phyloP scores from a whole-genome alignment of 2,888 invertebrate species.

The Cantharis rustica region DNA sequence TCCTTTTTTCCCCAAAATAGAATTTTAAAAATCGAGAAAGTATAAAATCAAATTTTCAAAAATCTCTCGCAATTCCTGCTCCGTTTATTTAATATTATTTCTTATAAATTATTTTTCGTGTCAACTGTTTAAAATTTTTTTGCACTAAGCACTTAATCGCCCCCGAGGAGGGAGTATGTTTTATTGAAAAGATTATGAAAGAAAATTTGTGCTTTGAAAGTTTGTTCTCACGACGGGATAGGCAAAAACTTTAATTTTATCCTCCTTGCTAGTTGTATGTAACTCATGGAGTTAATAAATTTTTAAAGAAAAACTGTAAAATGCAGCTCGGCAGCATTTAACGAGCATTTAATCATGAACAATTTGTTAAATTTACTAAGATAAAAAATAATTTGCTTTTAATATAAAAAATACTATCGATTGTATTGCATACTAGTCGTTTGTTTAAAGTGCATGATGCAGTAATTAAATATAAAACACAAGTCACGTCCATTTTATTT shows the following conservation, averaged over 20 bases:
- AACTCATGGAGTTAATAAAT: background rate
- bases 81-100: no score
- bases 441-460: slow-evolving; percentile 4
- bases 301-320: background rate
- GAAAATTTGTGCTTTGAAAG: background rate
- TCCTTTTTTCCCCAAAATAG: no score
- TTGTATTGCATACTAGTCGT: slow-evolving; percentile 3
- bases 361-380: slow-evolving; percentile 1
- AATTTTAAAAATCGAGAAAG: no score
- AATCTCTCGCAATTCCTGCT: no score
- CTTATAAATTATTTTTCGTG: no score
- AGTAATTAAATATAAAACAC: slow-evolving; percentile 4
- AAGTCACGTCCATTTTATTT: slow-evolving; percentile 6
- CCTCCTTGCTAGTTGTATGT: background rate
- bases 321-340: background rate
- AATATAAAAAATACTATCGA: slow-evolving; percentile 3
- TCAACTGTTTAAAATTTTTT: no score
- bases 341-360: background rate
- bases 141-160: no score
- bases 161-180: background rate
- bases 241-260: background rate
- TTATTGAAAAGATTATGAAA: background rate
- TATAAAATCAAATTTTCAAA: no score
- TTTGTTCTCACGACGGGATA: background rate
- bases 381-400: background rate